phyloP scores from a whole-genome alignment of 2,797 vertebrate genomes.

The Mormyrus proboscirostris region DNA sequence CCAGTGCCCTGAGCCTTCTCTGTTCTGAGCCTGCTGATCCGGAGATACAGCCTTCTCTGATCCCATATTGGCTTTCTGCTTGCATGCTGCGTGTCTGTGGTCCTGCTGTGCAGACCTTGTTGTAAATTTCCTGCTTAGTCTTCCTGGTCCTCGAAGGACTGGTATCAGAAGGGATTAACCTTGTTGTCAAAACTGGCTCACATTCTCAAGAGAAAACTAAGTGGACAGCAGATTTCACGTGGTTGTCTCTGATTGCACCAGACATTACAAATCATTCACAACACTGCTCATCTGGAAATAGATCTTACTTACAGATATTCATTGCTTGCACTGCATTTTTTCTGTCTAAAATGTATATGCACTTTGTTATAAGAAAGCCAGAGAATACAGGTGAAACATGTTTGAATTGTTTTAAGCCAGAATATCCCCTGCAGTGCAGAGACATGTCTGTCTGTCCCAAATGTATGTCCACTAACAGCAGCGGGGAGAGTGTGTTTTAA shows the following conservation, averaged over 20 bases:
- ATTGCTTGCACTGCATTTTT: not conserved
- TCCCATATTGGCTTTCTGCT: constrained; percentile 41
- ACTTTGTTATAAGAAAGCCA: not conserved
- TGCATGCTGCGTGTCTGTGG: not conserved
- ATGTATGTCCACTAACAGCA: not conserved
- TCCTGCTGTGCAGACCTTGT: constrained; percentile 29
- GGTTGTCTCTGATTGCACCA: not conserved
- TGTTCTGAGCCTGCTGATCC: constrained; percentile 27
- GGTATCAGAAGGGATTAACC: constrained; percentile 17
- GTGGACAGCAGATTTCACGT: not conserved
- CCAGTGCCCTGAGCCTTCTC: constrained; percentile 26
- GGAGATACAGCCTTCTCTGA: constrained; percentile 43
- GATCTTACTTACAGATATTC: not conserved
- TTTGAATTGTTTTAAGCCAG: not conserved
- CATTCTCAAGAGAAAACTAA: not conserved
- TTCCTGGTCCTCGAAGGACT: constrained; percentile 22
- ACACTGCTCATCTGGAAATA: not conserved
- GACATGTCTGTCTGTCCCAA: not conserved
- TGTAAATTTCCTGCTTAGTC: constrained; percentile 19
- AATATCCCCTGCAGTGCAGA: not conserved
- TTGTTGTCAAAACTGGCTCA: not conserved
- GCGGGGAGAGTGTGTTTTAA: not conserved
- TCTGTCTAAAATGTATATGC: not conserved
- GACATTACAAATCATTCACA: not conserved
- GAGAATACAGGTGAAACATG: not conserved